Evolutionary conservation across 2,888 invertebrate genomes (phyloP), one percentile per base, ranked within the genome.

Genomic region (Azorinus chamasolen): DNA sequence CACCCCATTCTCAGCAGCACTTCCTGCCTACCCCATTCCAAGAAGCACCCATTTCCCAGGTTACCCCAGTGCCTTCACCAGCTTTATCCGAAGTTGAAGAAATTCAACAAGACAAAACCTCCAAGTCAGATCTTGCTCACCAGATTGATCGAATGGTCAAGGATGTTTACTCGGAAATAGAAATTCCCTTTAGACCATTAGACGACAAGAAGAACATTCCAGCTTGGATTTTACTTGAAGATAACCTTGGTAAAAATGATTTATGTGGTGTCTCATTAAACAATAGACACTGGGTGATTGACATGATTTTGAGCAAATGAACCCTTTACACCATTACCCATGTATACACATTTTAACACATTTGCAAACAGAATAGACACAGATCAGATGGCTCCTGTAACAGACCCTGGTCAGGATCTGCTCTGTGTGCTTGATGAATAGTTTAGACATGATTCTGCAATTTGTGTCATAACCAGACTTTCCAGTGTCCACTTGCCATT

Each of bases 111-210:
- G n/a, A n/a, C n/a, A n/a, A n/a, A n/a, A 43, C 24, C 27, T 18
- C 27, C 25, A 41, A 54, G 24, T 20, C 51, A 24, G 63, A 68
- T 57, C 63, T 64, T 58, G 73, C 68, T 25, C 46, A 59, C 10
- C 62, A 78, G 41, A 64, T 83, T 27, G 68, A 64, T 63, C 62
- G 58, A 43, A 41, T 83, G 68, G 72, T 83, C 22, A 79, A 74
- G 59, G 83, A 83, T 68, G 59, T 83, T 20, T 83, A 83, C 46
- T 79, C 79, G 18, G 83, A 79, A 51, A 62, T 76, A 25, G 69
- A 69, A 22, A 64, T 83, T 24, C 73, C 83, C 1, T 83, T 83
- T 71, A 55, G 48, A 39, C 83, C 79, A 12, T 54, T 80, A 2
- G 46, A 51, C 16, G 59, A 65, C 14, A 41, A 50, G 27, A 65